Conservation (phyloP, 2,888 invertebrate species). For the Chorisops tibialis region DNA sequence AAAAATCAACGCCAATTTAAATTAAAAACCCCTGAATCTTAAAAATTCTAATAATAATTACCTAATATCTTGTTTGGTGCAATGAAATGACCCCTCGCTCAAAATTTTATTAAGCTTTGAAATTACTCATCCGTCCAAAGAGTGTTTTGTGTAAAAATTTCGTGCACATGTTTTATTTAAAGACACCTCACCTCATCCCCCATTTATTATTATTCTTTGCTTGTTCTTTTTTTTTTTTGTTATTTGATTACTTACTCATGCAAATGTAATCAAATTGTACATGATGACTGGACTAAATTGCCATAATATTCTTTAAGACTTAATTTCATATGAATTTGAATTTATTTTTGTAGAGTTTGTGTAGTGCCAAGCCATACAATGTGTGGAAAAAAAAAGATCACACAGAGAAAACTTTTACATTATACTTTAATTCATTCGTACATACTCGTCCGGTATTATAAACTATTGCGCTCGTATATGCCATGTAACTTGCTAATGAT, state of each 20-base stretch:
- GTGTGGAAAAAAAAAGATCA: too few species aligned
- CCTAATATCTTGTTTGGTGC: neutral
- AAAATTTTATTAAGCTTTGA: slow-evolving; percentile 10
- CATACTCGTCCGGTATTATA: neutral
- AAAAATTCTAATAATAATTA: slow-evolving; percentile 2
- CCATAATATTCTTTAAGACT: slow-evolving; percentile 24
- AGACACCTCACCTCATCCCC: neutral
- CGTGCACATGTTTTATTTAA: neutral
- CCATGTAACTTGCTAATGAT: slow-evolving; percentile 10
- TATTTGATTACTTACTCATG: slow-evolving; percentile 23
- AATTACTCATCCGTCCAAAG: slow-evolving; percentile 3
- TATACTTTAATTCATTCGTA: too few species aligned
- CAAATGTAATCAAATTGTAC: slow-evolving; percentile 25
- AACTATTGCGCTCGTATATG: neutral
- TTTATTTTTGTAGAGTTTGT: neutral
- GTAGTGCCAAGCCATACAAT: too few species aligned
- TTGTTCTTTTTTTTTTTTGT: slow-evolving; percentile 2
- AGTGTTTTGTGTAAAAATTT: neutral
- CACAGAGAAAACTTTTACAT: too few species aligned
- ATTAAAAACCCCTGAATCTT: neutral
- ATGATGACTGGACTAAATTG: slow-evolving; percentile 25
- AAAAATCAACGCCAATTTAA: too few species aligned
- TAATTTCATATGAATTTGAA: slow-evolving; percentile 20
- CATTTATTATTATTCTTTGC: neutral
- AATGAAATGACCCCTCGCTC: neutral